Conservation (phyloP, 1,140 invertebrate genomes). For the Zaprionus lachaisei region DNA sequence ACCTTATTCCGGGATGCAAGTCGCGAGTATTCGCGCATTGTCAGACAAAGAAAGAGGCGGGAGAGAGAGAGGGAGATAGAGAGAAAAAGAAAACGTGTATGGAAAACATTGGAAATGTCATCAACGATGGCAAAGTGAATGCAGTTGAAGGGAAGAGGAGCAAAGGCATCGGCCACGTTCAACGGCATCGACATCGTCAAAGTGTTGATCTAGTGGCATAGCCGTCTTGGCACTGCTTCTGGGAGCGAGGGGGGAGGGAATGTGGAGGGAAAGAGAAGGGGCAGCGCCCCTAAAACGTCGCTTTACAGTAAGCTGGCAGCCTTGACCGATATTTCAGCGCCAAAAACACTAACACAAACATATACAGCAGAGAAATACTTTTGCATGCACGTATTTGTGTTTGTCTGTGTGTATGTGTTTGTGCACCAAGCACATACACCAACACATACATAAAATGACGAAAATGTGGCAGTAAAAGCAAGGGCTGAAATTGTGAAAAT, state of each 20-base stretch:
- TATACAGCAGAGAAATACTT: slow-evolving; percentile 20
- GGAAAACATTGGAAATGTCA: slow-evolving; percentile 53
- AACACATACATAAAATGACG: slow-evolving; percentile 32
- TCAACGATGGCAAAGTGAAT: slow-evolving; percentile 47
- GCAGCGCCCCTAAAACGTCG: slow-evolving; percentile 41
- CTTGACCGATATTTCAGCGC: slow-evolving; percentile 73
- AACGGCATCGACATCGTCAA: slow-evolving; percentile 18
- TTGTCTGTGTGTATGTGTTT: neutral
- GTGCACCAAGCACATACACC: slow-evolving; percentile 9
- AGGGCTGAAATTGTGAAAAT: slow-evolving; percentile 34
- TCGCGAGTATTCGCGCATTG: slow-evolving; percentile 37
- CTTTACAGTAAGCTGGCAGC: slow-evolving; percentile 51
- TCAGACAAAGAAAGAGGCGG: slow-evolving; percentile 16
- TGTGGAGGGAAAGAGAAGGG: neutral
- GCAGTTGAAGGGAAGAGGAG: neutral
- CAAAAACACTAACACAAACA: slow-evolving; percentile 51
- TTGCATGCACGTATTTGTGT: neutral
- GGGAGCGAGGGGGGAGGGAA: neutral
- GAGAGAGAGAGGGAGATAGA: too few species aligned
- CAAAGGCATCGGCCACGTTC: neutral
- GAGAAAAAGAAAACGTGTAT: neutral
- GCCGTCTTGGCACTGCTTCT: slow-evolving; percentile 41
- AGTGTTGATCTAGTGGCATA: slow-evolving; percentile 61
- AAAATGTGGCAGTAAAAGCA: slow-evolving; percentile 52
- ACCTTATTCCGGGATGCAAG: slow-evolving; percentile 51